Base-by-base conservation (phyloP, 2,888 invertebrate species). In the Chydorus sphaericus region DNA sequence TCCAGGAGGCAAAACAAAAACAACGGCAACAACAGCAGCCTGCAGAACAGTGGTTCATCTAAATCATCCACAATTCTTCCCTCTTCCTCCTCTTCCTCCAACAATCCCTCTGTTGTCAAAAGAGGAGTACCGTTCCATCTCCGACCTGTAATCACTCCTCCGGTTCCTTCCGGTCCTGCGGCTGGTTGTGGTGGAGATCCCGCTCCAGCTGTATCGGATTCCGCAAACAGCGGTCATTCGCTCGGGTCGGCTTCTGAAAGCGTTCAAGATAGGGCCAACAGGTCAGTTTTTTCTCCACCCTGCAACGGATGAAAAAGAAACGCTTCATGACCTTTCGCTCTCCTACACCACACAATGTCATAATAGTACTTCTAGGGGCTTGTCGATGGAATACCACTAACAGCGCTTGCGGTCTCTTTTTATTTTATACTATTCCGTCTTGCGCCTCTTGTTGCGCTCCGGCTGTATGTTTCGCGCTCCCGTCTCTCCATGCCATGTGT, bases 251-350 rank as follows among this genome's bases (percentile, higher is more conserved):
- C 36, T n/a, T n/a, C n/a, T 11, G 26, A 33, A 23, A 16, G 36
- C 52, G 52, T 16, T 2, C 52, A 52, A 36, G 52, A 52, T 52
- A 52, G 52, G 52, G 52, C 23, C 36, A 36, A 52, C 52, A 52
- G 52, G 52, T 52, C 36, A 33, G 52, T 52, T 44, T 39, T 39
- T 39, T n/a, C n/a, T 20, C 23, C 39, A 39, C 23, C 20, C 39
- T 23, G 39, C 39, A 39, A 39, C 39, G 20, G 44, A 44, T 14
- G 20, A 38, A 8, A 8, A 2, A 38, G 20, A n/a, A n/a, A n/a
- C n/a, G n/a, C n/a, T n/a, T n/a, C n/a, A n/a, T n/a, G n/a, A n/a
- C n/a, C n/a, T n/a, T n/a, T n/a, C n/a, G n/a, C n/a, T n/a, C n/a
- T n/a, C n/a, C n/a, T n/a, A n/a, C n/a, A n/a, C n/a, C n/a, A n/a